phyloP scores from a whole-genome alignment of 2,113 vertebrate genomes.

The Ophthalmolycus amberensis region DNA sequence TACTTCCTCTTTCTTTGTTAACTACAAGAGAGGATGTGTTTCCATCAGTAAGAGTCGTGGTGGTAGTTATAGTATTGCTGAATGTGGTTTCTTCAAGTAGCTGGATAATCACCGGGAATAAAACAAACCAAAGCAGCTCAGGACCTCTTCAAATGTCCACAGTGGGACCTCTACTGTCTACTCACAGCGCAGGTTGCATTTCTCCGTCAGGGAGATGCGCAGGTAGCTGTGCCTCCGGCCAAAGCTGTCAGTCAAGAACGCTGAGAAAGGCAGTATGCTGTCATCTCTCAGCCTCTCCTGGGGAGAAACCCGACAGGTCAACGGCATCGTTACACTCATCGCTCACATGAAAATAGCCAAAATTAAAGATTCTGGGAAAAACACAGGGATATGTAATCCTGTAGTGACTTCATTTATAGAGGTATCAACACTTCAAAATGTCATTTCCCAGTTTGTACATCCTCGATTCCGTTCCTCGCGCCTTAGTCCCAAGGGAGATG shows the following conservation, averaged over 20 bases:
- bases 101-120: not conserved
- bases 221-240: conserved; percentile 94
- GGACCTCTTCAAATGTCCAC: not conserved
- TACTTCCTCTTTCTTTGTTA: too few relatives aligned
- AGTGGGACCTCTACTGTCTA: conserved; percentile 72
- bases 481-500: too few relatives aligned
- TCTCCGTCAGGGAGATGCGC: conserved; percentile 96
- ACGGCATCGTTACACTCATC: not conserved
- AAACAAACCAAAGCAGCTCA: not conserved
- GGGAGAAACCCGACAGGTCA: not conserved
- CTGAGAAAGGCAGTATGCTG: conserved; percentile 87
- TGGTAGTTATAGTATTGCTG: not conserved
- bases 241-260: conserved; percentile 91
- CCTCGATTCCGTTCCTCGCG: too few relatives aligned
- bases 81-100: not conserved
- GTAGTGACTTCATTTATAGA: too few relatives aligned
- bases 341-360: not conserved
- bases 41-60: not conserved
- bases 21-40: not conserved
- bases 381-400: too few relatives aligned
- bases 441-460: too few relatives aligned
- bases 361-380: not conserved
- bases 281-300: conserved; percentile 81
- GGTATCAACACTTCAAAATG: too few relatives aligned
- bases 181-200: conserved; percentile 98